These are phyloP conservation scores for Pipistrellus pygmaeus DNA, from an alignment of 2,797 vertebrate species.

Conservation along the genomic window DNA sequence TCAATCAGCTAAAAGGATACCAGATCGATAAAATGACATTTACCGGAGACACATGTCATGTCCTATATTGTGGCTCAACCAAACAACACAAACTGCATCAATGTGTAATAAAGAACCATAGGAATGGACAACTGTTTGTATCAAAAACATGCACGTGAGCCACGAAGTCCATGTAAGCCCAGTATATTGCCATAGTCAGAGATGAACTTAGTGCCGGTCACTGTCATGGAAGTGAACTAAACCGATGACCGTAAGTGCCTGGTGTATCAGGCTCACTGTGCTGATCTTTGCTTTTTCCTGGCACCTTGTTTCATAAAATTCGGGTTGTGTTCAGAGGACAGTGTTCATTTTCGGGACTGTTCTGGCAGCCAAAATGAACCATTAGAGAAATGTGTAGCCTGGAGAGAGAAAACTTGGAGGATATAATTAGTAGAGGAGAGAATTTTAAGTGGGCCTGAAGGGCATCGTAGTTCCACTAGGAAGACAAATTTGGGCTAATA, in stretches of 20 bases:
- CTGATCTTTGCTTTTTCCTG: background rate
- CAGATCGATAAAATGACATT: background rate
- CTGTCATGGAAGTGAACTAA: background rate
- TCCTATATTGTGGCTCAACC: background rate
- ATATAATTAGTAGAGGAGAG: background rate
- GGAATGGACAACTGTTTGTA: background rate
- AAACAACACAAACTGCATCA: background rate
- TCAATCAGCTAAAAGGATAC: slow-evolving; percentile 9
- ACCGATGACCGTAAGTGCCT: background rate
- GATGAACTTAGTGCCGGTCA: background rate
- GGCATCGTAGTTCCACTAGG: background rate
- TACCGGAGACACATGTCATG: background rate
- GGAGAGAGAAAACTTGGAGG: background rate
- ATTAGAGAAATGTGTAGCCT: background rate
- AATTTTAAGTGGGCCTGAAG: background rate
- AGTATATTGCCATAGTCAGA: background rate
- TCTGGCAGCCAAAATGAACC: slow-evolving; percentile 9
- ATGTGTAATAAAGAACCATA: background rate
- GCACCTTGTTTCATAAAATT: background rate
- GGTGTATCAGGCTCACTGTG: background rate
- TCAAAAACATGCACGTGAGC: background rate
- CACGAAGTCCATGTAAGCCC: background rate
- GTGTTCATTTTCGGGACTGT: background rate
- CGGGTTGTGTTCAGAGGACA: background rate
- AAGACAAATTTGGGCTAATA: background rate